phyloP scores from a whole-genome alignment of 1,140 invertebrate genomes.

The Mactra quadrangularis region DNA sequence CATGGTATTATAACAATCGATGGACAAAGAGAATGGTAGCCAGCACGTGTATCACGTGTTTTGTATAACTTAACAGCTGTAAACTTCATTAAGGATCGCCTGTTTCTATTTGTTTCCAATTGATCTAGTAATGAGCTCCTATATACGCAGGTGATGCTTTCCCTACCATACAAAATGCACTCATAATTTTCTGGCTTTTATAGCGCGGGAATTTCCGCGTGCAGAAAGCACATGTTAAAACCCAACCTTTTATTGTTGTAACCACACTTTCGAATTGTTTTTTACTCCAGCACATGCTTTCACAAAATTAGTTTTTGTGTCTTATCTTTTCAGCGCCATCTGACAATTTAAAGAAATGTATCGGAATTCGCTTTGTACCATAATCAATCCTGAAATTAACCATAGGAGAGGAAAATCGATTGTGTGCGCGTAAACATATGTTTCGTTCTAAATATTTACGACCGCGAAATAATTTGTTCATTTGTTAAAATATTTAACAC shows the following conservation, averaged over 20 bases:
- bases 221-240: slow-evolving; percentile 14
- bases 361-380: slow-evolving; percentile 48
- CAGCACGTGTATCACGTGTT: slow-evolving; percentile 53
- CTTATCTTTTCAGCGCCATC: slow-evolving; percentile 17
- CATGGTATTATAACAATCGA: slow-evolving; percentile 22
- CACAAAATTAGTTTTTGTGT: slow-evolving; percentile 21
- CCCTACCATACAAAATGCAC: slow-evolving; percentile 3
- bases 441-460: slow-evolving; percentile 16
- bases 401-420: slow-evolving; percentile 24
- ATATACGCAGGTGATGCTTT: slow-evolving; percentile 44
- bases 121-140: slow-evolving; percentile 37
- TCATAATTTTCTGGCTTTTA: slow-evolving; percentile 7
- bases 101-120: slow-evolving; percentile 51
- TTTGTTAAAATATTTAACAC: not conserved
- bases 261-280: slow-evolving; percentile 3
- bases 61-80: slow-evolving; percentile 43
- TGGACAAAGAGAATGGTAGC: slow-evolving; percentile 49
- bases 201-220: slow-evolving; percentile 38
- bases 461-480: slow-evolving; percentile 16
- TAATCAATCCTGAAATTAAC: slow-evolving; percentile 2
- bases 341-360: slow-evolving; percentile 44
- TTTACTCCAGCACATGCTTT: slow-evolving; percentile 17
- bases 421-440: slow-evolving; percentile 15
- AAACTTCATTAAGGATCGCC: slow-evolving; percentile 44
- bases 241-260: too few relatives aligned